Percentiles rank a stretch among this genome's conserved stretches.
These are phyloP conservation scores for Erythrolamprus reginae DNA, from an alignment of 2,113 vertebrate genomes.

Conservation along the genomic window DNA sequence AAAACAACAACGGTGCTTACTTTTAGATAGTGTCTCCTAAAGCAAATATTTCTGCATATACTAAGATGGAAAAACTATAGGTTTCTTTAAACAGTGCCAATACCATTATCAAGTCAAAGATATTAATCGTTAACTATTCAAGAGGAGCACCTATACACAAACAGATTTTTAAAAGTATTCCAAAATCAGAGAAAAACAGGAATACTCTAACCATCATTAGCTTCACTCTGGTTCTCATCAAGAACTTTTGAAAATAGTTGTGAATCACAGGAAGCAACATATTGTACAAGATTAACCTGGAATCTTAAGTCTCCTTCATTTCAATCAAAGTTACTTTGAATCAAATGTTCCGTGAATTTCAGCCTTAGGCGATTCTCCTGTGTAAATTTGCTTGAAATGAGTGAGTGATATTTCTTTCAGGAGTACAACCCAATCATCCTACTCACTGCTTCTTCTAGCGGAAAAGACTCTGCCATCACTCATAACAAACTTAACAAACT, in stretches of 20 bases:
- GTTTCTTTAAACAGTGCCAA: not conserved
- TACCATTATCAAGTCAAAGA: slow-evolving; percentile 35
- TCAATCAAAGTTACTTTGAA: not conserved
- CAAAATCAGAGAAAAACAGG: slow-evolving; percentile 42
- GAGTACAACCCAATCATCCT: not conserved
- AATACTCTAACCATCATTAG: slow-evolving; percentile 28
- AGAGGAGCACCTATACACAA: slow-evolving; percentile 1
- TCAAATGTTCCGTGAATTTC: not conserved
- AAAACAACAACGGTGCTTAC: not conserved
- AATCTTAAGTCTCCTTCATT: not conserved
- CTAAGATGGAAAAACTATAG: not conserved
- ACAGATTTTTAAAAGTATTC: slow-evolving; percentile 11
- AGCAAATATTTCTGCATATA: not conserved
- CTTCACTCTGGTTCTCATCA: not conserved
- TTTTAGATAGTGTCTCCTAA: not conserved
- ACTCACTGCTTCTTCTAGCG: fast-evolving
- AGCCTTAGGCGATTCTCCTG: no score
- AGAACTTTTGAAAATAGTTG: not conserved
- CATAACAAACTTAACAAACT: not conserved
- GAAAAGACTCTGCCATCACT: slow-evolving; percentile 7
- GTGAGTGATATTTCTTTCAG: not conserved
- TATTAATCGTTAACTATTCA: slow-evolving; percentile 49
- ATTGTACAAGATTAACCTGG: slow-evolving; percentile 31
- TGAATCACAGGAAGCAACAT: not conserved
- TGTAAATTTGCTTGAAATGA: not conserved